These are phyloP conservation scores for Nineta flava DNA, from an alignment of 2,888 invertebrate genomes.

Conservation along the genomic window DNA sequence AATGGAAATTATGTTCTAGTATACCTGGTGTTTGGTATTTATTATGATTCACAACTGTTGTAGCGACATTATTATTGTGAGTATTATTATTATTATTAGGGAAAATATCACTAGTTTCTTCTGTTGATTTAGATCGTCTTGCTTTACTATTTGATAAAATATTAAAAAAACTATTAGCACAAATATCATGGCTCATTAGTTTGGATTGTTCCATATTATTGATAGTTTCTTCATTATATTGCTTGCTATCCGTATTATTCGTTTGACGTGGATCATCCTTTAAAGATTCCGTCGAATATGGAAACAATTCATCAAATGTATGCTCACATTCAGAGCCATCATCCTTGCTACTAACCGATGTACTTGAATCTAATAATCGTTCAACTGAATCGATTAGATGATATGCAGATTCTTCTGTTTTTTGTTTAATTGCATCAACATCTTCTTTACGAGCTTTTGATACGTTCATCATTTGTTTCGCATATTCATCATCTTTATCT, in stretches of 20 bases:
- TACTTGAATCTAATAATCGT: constrained; percentile 2
- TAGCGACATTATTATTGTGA: too few species aligned
- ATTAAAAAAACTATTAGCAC: constrained; percentile 1
- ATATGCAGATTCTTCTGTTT: constrained; percentile 19
- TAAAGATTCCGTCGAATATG: neutral
- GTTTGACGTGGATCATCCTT: neutral
- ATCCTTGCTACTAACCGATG: neutral
- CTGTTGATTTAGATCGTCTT: neutral
- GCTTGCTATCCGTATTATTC: too few species aligned
- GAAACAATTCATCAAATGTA: constrained; percentile 4
- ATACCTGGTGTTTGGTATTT: too few species aligned
- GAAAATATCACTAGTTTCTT: neutral
- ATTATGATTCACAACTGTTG: too few species aligned
- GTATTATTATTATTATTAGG: too few species aligned
- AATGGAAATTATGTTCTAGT: too few species aligned
- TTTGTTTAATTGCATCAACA: constrained; percentile 9
- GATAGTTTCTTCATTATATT: too few species aligned
- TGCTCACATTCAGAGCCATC: constrained; percentile 1
- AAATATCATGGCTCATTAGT: neutral
- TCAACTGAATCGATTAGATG: constrained; percentile 18
- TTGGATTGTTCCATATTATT: too few species aligned
- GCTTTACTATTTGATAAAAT: constrained; percentile 4
- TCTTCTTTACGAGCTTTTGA: neutral
- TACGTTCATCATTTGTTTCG: neutral
- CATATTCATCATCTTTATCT: neutral